A percentile compares a stretch with the other conserved stretches of the same genome.
Evolutionary conservation across 2,797 vertebrate species (phyloP).

Genomic region (Gymnoscopelus microlampas): DNA sequence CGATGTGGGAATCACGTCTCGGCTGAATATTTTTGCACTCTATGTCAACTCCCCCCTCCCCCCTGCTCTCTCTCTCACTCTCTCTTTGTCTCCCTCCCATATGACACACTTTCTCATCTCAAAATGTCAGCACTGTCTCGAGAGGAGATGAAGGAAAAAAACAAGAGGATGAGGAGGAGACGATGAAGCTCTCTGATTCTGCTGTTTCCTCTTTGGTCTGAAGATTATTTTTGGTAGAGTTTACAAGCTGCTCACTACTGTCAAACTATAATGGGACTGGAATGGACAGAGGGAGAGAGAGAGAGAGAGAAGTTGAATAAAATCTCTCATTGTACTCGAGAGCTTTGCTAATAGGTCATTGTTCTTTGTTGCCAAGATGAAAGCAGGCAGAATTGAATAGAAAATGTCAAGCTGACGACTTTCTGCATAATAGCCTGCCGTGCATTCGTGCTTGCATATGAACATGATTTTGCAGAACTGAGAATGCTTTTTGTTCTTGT

Average conservation of each 20-base stretch:
- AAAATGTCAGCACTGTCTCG: conserved; percentile 73
- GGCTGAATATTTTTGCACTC: conserved; percentile 40
- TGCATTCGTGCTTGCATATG: neutral
- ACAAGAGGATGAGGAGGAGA: conserved; percentile 37
- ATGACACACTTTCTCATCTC: conserved; percentile 63
- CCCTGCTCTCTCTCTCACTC: no score
- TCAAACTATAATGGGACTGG: neutral
- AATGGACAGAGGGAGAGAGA: conserved; percentile 43
- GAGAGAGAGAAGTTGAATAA: conserved; percentile 17
- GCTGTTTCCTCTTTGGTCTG: conserved; percentile 36
- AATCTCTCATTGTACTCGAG: conserved; percentile 38
- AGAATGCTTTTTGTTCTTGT: no score
- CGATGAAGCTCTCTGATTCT: conserved; percentile 25
- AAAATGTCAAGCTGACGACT: conserved; percentile 41
- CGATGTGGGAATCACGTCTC: conserved; percentile 33
- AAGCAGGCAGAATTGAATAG: conserved; percentile 48
- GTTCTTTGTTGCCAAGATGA: conserved; percentile 62
- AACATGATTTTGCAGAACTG: no score
- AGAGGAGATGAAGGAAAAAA: conserved; percentile 42
- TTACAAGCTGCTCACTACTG: conserved; percentile 36
- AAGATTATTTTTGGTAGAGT: conserved; percentile 48
- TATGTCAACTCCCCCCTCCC: conserved; percentile 32
- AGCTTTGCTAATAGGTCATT: conserved; percentile 64
- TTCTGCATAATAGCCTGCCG: conserved; percentile 40
- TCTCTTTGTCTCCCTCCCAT: neutral